Evolutionary conservation across 2,888 invertebrate genomes (phyloP), one percentile per base, ranked within the genome.

Genomic region (Bibio marci): DNA sequence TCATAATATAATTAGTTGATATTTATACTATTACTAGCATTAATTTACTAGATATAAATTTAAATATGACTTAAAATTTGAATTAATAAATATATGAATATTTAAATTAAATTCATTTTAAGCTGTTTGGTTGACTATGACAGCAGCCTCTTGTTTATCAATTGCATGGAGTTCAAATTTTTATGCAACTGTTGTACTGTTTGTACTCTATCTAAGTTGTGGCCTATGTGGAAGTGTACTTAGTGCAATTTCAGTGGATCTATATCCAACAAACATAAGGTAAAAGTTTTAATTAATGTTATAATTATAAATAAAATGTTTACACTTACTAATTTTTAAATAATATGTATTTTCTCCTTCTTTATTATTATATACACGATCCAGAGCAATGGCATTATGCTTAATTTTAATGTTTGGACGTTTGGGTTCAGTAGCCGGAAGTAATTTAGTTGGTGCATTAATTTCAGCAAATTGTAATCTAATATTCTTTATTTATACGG

Each of bases 261-360:
- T 69, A 41, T 73, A 66, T 42, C 73, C 73, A 2, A 73, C 73
- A n/a, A 66, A 68, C 44, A 51, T n/a, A n/a, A n/a, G n/a, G n/a
- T n/a, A n/a, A n/a, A n/a, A n/a, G n/a, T n/a, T n/a, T n/a, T n/a
- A 5, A 7, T 19, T 17, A n/a, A n/a, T n/a, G n/a, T n/a, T n/a
- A n/a, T n/a, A n/a, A n/a, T n/a, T n/a, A n/a, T n/a, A n/a, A n/a
- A n/a, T n/a, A n/a, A n/a, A n/a, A n/a, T n/a, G n/a, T n/a, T n/a
- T n/a, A n/a, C n/a, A n/a, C n/a, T n/a, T n/a, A n/a, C n/a, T n/a
- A n/a, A n/a, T n/a, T n/a, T n/a, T n/a, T n/a, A n/a, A n/a, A n/a
- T n/a, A n/a, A n/a, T n/a, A n/a, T n/a, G n/a, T n/a, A n/a, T n/a
- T n/a, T n/a, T n/a, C n/a, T n/a, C n/a, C n/a, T n/a, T n/a, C n/a